Evolutionary conservation across 2,113 vertebrate species (phyloP).

Genomic region (Varanus salvator): DNA sequence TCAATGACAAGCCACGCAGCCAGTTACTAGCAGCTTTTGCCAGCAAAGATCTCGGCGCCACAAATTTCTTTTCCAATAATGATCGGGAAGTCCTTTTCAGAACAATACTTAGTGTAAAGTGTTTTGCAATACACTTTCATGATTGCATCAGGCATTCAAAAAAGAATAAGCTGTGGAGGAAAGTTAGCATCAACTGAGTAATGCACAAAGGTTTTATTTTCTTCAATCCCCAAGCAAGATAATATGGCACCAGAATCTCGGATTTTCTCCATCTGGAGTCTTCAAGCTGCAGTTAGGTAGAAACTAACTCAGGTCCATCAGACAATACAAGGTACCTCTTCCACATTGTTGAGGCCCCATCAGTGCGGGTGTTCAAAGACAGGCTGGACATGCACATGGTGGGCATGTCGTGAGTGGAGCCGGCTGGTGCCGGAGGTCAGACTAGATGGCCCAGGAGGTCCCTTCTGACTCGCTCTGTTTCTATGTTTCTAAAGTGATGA

Average conservation of each 20-base stretch:
- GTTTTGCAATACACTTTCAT: background rate
- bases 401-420: too few relatives aligned
- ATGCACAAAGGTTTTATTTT: background rate
- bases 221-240: background rate
- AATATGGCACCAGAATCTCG: slow-evolving; percentile 1
- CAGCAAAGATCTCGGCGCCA: background rate
- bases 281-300: background rate
- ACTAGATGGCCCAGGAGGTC: too few relatives aligned
- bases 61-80: background rate
- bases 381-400: too few relatives aligned
- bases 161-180: background rate
- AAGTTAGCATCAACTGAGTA: background rate
- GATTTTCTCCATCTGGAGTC: background rate
- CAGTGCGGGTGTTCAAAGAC: too few relatives aligned
- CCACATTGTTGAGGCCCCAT: too few relatives aligned
- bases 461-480: too few relatives aligned
- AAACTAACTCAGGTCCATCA: background rate
- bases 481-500: slow-evolving; percentile 4
- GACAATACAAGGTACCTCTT: rapidly evolving
- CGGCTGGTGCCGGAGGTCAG: too few relatives aligned
- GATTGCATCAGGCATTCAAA: background rate
- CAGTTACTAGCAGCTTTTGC: background rate
- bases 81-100: background rate
- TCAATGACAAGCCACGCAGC: background rate
- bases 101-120: background rate